phyloP scores from a whole-genome alignment of 1,140 invertebrate genomes.

The Drosophila sechellia region DNA sequence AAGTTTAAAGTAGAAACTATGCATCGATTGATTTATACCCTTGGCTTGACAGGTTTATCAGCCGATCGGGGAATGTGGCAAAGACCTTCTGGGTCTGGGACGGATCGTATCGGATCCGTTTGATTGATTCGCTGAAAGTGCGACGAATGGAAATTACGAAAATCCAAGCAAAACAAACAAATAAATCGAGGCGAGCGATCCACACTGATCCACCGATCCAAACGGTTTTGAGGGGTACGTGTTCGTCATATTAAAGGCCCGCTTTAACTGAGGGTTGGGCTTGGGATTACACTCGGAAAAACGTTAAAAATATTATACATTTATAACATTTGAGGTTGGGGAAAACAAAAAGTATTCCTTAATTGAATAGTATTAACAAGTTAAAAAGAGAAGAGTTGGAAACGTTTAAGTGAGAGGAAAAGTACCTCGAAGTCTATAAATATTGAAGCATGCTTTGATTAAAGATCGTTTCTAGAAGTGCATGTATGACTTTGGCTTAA shows the following conservation, averaged over 20 bases:
- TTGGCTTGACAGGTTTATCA: constrained; percentile 69
- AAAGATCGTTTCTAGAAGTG: not conserved
- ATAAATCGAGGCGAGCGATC: constrained; percentile 52
- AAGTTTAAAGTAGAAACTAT: constrained; percentile 50
- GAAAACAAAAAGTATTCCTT: too few relatives aligned
- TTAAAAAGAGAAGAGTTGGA: too few relatives aligned
- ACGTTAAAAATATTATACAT: not conserved
- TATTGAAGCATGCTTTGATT: too few relatives aligned
- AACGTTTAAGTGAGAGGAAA: too few relatives aligned
- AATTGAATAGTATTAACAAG: too few relatives aligned
- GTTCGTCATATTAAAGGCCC: constrained; percentile 47
- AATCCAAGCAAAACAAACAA: constrained; percentile 65
- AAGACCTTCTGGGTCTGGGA: constrained; percentile 49
- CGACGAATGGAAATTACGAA: constrained; percentile 69
- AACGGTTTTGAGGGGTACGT: constrained; percentile 55
- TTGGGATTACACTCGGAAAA: constrained; percentile 11
- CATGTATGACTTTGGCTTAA: constrained; percentile 7
- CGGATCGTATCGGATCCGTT: constrained; percentile 27
- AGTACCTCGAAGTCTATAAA: too few relatives aligned
- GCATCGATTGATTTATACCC: constrained; percentile 66
- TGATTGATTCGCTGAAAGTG: constrained; percentile 75
- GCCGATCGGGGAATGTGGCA: constrained; percentile 63
- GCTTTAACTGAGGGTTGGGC: constrained; percentile 27
- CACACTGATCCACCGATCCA: constrained; percentile 34
- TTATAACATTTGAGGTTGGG: too few relatives aligned